Evolutionary conservation across 2,113 vertebrate genomes (phyloP), one percentile per base, ranked within the genome.

Genomic region (Neomonachus schauinslandi): DNA sequence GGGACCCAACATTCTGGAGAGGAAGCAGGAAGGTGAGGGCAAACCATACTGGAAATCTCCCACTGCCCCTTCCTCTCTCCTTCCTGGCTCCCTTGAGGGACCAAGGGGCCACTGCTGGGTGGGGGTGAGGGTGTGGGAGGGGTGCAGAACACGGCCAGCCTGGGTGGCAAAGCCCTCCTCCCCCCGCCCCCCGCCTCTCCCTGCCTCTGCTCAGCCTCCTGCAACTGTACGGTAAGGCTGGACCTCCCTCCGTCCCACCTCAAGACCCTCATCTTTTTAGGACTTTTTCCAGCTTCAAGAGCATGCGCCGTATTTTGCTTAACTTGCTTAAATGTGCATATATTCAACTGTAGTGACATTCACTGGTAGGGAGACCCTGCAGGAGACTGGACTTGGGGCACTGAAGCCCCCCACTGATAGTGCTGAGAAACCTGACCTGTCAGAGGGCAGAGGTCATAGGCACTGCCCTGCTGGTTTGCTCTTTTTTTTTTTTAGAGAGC

Each of bases 131-230:
- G n/a, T 46, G 7, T 7, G 8, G 26, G 74, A 77, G 4, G 55
- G 4, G 21, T 46, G 3, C 16, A 21, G 28, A 49, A 33, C 13
- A 13, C 5, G 5, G 10, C 53, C 63, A 26, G 26, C 26, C n/a
- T 0, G 46, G n/a, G 9, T 3, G 26, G 5, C 16, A 9, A 19
- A 36, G 14, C 33, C 16, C 16, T 4, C 6, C 3, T 2, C n/a
- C 69, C n/a, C 10, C n/a, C 9, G 6, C 63, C 15, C 8, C 18
- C 5, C 1, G 1, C 49, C 21, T 22, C 83, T 69, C 83, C 22
- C 0, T 21, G 31, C 16, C 28, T 21, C 63, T 21, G 24, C 9
- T 59, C 49, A 36, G 18, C 26, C 71, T 1, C 10, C 31, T 21
- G 7, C 8, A 33, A 53, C 91, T 33, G 81, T 0, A 39, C 22